Base-by-base conservation (phyloP, 2,797 vertebrate genomes). In the Chelmon rostratus region DNA sequence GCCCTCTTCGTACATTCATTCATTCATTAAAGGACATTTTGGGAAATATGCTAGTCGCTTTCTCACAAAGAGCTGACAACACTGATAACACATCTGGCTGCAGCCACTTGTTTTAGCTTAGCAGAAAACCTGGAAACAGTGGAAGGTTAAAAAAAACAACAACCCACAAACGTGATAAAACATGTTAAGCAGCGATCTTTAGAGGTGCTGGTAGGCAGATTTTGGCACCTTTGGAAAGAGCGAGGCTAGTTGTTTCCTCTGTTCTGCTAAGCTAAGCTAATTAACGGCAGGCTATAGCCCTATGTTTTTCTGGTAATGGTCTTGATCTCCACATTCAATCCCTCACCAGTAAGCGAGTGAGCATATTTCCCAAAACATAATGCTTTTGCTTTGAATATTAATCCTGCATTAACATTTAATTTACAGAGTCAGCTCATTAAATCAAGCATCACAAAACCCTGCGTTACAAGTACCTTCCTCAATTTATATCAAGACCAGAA, bases 31-130 rank as follows among this genome's bases (percentile, higher is more conserved):
- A n/a, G 6, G 33, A 54, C 5, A n/a, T 12, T 44, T 56, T 16
- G 49, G 37, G 49, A 65, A 47, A 74, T 19, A 37, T 57, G 54
- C 42, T n/a, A 21, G 21, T 23, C n/a, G n/a, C n/a, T n/a, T n/a
- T n/a, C n/a, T n/a, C n/a, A n/a, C n/a, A n/a, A n/a, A n/a, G n/a
- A n/a, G n/a, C n/a, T n/a, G n/a, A n/a, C n/a, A n/a, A n/a, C n/a
- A n/a, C n/a, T n/a, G n/a, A n/a, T n/a, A n/a, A n/a, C n/a, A n/a
- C n/a, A n/a, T n/a, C n/a, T n/a, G n/a, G n/a, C n/a, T n/a, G n/a
- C 63, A 49, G 19, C 4, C 23, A 8, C 6, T 23, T 18, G 33
- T 15, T n/a, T 28, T 15, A 21, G 57, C 69, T 63, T 37, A 46
- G n/a, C n/a, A 33, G 21, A 13, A 35, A 35, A 10, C 53, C 23